phyloP scores from a whole-genome alignment of 1,140 invertebrate genomes.

The Lepidostoma basale region DNA sequence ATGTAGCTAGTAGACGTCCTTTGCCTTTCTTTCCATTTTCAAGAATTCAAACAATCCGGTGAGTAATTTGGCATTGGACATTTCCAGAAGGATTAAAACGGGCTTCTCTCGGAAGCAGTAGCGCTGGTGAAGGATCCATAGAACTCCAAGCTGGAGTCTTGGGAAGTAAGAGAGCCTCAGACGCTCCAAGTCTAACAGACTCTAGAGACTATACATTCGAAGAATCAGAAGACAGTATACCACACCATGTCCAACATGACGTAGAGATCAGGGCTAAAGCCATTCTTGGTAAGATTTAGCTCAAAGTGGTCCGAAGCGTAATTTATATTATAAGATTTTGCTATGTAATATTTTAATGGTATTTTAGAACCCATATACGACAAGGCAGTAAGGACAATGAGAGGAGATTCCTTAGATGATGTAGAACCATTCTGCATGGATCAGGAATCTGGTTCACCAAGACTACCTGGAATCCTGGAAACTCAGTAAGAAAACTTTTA shows the following conservation, averaged over 20 bases:
- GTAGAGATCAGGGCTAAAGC: constrained; percentile 35
- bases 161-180: constrained; percentile 57
- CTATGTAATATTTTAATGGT: neutral
- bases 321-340: neutral
- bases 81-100: constrained; percentile 33
- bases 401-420: constrained; percentile 60
- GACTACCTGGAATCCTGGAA: constrained; percentile 58
- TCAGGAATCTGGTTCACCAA: constrained; percentile 56
- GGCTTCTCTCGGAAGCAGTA: constrained; percentile 37
- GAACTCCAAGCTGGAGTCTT: constrained; percentile 10
- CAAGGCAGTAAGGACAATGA: constrained; percentile 49
- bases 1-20: too few relatives aligned
- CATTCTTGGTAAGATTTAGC: constrained; percentile 37
- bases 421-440: constrained; percentile 61
- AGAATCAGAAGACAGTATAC: constrained; percentile 60
- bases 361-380: constrained; percentile 41
- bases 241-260: constrained; percentile 46
- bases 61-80: too few relatives aligned
- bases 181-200: constrained; percentile 58
- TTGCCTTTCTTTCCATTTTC: too few relatives aligned
- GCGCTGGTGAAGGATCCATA: constrained; percentile 33
- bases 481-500: constrained; percentile 49
- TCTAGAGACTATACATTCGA: constrained; percentile 61
- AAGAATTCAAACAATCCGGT: too few relatives aligned
- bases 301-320: too few relatives aligned